phyloP scores from a whole-genome alignment of 2,113 vertebrate species.

The Corythornis madagascariensis region DNA sequence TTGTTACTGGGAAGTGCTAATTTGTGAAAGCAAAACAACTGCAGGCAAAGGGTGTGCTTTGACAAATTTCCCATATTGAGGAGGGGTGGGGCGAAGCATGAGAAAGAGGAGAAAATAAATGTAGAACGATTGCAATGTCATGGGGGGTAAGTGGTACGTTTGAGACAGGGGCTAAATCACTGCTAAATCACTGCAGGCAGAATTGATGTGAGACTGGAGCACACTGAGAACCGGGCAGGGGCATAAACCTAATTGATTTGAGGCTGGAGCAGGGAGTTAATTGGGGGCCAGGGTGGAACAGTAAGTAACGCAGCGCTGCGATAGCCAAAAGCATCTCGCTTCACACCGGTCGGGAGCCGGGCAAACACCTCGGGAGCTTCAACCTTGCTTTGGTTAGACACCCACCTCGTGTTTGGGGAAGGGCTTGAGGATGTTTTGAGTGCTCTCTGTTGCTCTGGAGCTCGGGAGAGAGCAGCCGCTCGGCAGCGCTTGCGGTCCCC shows the following conservation, averaged over 20 bases:
- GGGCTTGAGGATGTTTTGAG: neutral
- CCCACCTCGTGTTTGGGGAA: fast-evolving
- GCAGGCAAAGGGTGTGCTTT: conserved; percentile 48
- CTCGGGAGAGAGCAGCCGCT: neutral
- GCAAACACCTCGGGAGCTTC: neutral
- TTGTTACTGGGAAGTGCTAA: conserved; percentile 43
- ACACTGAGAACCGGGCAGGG: conserved; percentile 67
- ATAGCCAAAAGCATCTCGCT: conserved; percentile 68
- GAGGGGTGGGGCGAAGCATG: conserved; percentile 30
- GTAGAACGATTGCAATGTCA: conserved; percentile 65
- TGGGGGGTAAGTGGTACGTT: conserved; percentile 62
- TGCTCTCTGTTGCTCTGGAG: fast-evolving
- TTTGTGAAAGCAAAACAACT: conserved; percentile 65
- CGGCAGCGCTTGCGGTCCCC: neutral
- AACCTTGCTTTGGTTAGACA: neutral
- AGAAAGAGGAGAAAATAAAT: conserved; percentile 68
- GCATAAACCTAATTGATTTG: conserved; percentile 73
- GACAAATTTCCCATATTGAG: conserved; percentile 49
- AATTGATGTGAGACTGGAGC: conserved; percentile 69
- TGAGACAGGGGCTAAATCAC: conserved; percentile 71
- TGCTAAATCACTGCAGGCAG: conserved; percentile 71
- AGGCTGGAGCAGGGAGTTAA: conserved; percentile 68
- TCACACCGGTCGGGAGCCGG: neutral
- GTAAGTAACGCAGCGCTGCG: conserved; percentile 50
- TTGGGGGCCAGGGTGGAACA: conserved; percentile 68